A percentile compares a stretch with the other conserved stretches of the same genome.
phyloP scores from a whole-genome alignment of 2,888 invertebrate species.

The Neria commutata region DNA sequence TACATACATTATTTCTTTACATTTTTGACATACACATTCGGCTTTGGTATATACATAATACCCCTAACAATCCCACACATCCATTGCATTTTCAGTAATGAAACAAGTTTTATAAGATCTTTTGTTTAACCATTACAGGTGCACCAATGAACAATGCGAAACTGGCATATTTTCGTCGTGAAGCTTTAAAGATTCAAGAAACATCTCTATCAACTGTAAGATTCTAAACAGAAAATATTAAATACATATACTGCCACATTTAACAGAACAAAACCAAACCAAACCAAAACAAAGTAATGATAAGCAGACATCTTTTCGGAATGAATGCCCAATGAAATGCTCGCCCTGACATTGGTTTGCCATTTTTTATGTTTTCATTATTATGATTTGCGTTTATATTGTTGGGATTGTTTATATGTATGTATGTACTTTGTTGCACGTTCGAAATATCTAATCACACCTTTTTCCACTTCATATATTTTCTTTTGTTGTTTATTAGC shows the following conservation, averaged over 20 bases:
- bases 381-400: neutral
- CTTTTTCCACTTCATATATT: too few relatives aligned
- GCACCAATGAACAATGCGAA: slow-evolving; percentile 84
- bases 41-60: neutral
- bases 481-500: too few relatives aligned
- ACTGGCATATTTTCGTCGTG: slow-evolving; percentile 75
- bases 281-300: slow-evolving; percentile 25
- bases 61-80: neutral
- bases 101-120: neutral
- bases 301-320: slow-evolving; percentile 36
- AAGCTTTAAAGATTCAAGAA: slow-evolving; percentile 77
- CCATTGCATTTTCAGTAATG: neutral
- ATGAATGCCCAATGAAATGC: slow-evolving; percentile 44
- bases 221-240: slow-evolving; percentile 34
- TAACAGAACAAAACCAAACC: slow-evolving; percentile 16
- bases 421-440: too few relatives aligned
- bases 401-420: too few relatives aligned
- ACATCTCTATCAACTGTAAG: slow-evolving; percentile 83
- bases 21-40: neutral
- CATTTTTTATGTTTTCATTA: slow-evolving; percentile 33
- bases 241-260: slow-evolving; percentile 8
- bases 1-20: neutral
- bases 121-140: slow-evolving; percentile 65
- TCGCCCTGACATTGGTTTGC: slow-evolving; percentile 43
- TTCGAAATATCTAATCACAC: too few relatives aligned